phyloP scores from a whole-genome alignment of 2,888 invertebrate species.

The Ypsolopha sequella region DNA sequence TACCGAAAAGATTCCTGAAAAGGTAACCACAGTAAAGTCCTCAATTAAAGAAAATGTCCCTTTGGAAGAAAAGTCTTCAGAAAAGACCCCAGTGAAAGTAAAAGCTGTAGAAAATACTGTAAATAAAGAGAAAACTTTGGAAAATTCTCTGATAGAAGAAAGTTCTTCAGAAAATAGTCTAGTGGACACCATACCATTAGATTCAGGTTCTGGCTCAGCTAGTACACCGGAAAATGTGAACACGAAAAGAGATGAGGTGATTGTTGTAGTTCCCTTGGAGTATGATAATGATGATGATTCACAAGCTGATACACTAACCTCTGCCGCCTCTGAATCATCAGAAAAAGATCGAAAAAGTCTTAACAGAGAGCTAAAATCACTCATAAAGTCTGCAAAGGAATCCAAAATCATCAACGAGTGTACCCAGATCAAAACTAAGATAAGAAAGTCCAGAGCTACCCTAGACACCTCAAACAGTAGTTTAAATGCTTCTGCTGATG shows the following conservation, averaged over 20 bases:
- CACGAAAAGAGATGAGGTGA: background rate
- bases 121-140: too few relatives aligned
- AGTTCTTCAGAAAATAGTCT: too few relatives aligned
- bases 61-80: conserved; percentile 1
- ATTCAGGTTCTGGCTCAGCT: background rate
- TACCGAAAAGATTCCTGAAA: background rate
- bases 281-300: conserved; percentile 33
- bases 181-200: too few relatives aligned
- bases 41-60: conserved; percentile 10
- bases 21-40: background rate
- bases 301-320: conserved; percentile 20
- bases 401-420: conserved; percentile 75
- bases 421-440: conserved; percentile 39
- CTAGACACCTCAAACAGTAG: conserved; percentile 57
- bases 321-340: conserved; percentile 20
- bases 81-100: conserved; percentile 8
- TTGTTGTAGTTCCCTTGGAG: conserved; percentile 13
- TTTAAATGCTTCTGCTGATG: conserved; percentile 43
- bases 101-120: background rate
- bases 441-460: conserved; percentile 49
- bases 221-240: conserved; percentile 10
- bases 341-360: conserved; percentile 56
- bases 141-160: too few relatives aligned
- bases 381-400: conserved; percentile 76
- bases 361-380: conserved; percentile 71